Evolutionary conservation across 2,113 vertebrate species (phyloP), one percentile per base, ranked within the genome.

Genomic region (Tragulus kanchil): DNA sequence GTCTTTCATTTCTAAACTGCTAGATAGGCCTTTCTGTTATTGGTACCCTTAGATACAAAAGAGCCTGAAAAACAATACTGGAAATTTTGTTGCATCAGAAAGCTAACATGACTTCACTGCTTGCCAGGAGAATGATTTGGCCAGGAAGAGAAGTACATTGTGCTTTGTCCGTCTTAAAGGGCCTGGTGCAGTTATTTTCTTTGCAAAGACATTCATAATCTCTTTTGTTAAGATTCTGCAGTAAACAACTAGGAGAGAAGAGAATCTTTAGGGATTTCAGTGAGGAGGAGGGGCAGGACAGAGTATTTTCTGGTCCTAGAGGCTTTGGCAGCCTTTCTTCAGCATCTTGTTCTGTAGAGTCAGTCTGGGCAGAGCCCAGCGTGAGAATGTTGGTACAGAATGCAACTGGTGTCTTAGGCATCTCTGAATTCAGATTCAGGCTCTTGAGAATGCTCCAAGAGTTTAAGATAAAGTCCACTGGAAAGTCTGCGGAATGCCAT

Each of bases 271-370:
- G 26, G 69, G 25, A 11, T 56, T 90, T 23, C 17, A 26, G 25
- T 26, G 23, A 61, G 93, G 25, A 28, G 93, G 82, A 48, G 36
- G 86, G 26, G 26, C 84, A 65, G 56, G 77, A 17, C 45, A 26
- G 64, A 45, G 3, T 61, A 28, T 81, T 85, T 81, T 92, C 71
- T 50, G 89, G 89, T 87, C 93, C 54, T 42, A 8, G 36, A 26
- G 45, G 69, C 21, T 10, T 25, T 78, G 87, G 92, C 94, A 62
- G 62, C 62, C 94, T 84, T 64, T 85, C 95, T 82, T 59, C 48
- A 23, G 85, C 78, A 52, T 96, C 94, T 64, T 69, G 78, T 73
- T 96, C 75, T 36, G 82, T 16, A 36, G 19, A 85, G 84, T 71
- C 95, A 10, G 23, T 78, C 65, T 73, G 85, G 95, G 85, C 89